phyloP scores from a whole-genome alignment of 2,888 invertebrate genomes.

The Tethea ocularis region DNA sequence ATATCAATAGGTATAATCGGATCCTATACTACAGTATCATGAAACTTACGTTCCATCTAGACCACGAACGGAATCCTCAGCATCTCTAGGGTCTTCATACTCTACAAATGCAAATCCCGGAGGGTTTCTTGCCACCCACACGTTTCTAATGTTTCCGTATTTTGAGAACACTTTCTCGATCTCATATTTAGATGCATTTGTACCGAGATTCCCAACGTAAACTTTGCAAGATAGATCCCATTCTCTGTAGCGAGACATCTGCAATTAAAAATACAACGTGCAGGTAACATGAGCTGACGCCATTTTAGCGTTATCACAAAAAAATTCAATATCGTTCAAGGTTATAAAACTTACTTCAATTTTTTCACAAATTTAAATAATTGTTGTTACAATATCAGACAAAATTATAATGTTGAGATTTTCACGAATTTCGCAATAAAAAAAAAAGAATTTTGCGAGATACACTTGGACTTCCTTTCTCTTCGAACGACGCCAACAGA shows the following conservation, averaged over 20 bases:
- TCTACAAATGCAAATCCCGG: conserved; percentile 96
- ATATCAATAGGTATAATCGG: conserved; percentile 16
- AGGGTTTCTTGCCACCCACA: conserved; percentile 97
- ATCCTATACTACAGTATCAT: conserved; percentile 16
- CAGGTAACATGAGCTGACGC: conserved; percentile 39
- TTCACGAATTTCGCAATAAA: too few relatives aligned
- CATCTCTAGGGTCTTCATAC: conserved; percentile 94
- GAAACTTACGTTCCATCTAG: conserved; percentile 87
- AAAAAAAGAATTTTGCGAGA: neutral
- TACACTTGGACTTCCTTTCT: too few relatives aligned
- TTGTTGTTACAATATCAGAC: too few relatives aligned
- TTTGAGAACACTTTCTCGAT: conserved; percentile 94
- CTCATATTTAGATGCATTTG: conserved; percentile 95
- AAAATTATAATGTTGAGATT: too few relatives aligned
- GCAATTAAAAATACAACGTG: conserved; percentile 40
- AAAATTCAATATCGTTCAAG: conserved; percentile 12
- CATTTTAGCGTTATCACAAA: conserved; percentile 36
- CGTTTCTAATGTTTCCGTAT: conserved; percentile 94
- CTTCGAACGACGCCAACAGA: neutral
- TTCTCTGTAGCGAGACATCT: conserved; percentile 89
- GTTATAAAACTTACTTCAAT: neutral
- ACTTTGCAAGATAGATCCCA: conserved; percentile 96
- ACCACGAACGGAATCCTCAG: conserved; percentile 93
- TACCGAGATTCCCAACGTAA: conserved; percentile 95
- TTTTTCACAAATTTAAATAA: neutral